Evolutionary conservation across 2,888 invertebrate species (phyloP), one percentile per base, ranked within the genome.

Genomic region (Drosophila monieri): DNA sequence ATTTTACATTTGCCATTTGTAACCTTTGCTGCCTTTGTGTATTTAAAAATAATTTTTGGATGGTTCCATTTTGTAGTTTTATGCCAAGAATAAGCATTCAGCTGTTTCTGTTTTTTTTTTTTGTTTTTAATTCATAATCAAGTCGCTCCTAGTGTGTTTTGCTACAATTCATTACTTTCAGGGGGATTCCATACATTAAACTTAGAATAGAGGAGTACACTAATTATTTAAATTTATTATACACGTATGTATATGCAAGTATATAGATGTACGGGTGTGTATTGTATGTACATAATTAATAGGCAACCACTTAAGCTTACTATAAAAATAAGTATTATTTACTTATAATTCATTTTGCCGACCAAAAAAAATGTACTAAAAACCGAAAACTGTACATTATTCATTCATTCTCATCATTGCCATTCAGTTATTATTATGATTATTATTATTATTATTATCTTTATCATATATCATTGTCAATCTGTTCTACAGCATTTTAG

Each of bases 281-380:
- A 62, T 70, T 73, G 65, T 81, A 80, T 80, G 68, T 87, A 81
- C 85, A 81, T 87, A 84, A 78, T 80, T 77, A 75, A 67, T 80
- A 85, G 80, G 85, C 87, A 81, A 87, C 76, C 85, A 85, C 85
- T 86, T 85, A 81, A 80, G 73, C 64, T 69, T 80, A 80, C 56
- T 73, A 85, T 75, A 83, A 80, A 84, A 83, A 80, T 80, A 86
- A 71, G 71, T 73, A 73, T 65, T 68, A 54, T 66, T 71, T 71
- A 54, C 37, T 67, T 64, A 74, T 68, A 64, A 51, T 64, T 43
- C 67, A 77, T 64, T 64, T 71, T 73, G 80, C 73, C 72, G 73
- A 56, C 73, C 72, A 73, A 56, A 68, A 58, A 68, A 61, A 73
- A 73, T 84, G 70, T 75, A 79, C 80, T 80, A 68, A 77, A 75